A percentile compares a stretch with the other conserved stretches of the same genome.
Conservation (phyloP, 2,113 vertebrate genomes). For the Regulus satrapa region DNA sequence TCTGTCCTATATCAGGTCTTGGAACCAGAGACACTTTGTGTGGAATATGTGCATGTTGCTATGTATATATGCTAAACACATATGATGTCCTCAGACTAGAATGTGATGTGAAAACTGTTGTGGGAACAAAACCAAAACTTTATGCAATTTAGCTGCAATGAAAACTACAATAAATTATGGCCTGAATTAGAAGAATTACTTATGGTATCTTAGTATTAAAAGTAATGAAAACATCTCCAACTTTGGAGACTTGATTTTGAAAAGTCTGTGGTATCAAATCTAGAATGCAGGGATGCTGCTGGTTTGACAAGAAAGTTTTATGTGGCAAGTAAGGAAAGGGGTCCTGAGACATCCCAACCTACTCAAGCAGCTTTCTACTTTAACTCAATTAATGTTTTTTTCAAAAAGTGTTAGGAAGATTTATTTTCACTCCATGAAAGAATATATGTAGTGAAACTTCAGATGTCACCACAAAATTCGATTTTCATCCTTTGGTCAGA, state of each 20-base stretch:
- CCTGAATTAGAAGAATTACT: not conserved
- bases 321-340: not conserved
- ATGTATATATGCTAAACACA: not conserved
- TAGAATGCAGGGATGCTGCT: not conserved
- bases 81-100: not conserved
- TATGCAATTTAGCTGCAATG: not conserved
- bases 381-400: not conserved
- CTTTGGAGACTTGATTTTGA: not conserved
- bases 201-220: not conserved
- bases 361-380: not conserved
- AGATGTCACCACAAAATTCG: not conserved
- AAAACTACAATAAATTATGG: not conserved
- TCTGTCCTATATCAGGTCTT: not conserved
- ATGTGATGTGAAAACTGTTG: not conserved
- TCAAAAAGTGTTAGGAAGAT: not conserved
- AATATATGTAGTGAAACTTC: not conserved
- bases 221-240: not conserved
- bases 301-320: not conserved
- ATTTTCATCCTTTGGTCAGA: constrained; percentile 4
- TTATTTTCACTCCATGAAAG: not conserved
- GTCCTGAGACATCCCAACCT: not conserved
- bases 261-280: not conserved
- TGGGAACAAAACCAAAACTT: not conserved
- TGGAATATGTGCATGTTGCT: not conserved
- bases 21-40: not conserved